Base-by-base conservation (phyloP, 2,113 vertebrate genomes). In the Callocephalon fimbriatum region DNA sequence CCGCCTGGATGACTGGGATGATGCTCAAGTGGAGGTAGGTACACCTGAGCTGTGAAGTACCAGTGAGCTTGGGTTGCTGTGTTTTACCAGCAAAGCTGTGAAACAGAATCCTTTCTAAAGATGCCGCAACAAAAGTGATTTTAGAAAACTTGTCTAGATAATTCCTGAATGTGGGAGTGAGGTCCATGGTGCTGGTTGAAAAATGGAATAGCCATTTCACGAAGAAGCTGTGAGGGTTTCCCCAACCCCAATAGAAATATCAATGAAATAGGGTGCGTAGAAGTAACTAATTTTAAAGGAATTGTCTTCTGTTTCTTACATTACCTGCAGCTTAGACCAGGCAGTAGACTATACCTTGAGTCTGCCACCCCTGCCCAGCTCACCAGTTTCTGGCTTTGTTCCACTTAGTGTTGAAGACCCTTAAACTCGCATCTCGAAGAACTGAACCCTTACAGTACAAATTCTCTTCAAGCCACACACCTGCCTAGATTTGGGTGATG, bases 1-100 rank as follows among this genome's bases (percentile, higher is more conserved):
- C 50, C 98, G 98, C 47, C 94, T 99, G 98, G 99, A 99, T 10
- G 95, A 98, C 58, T 99, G 99, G 99, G 99, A 99, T 2, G 98
- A 98, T 59, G 97, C 97, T 22, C 99, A 99, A 75, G 98, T 99
- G 92, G 98, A 99, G 99, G 99, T 99, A 98, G 0, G 77, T 38
- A 59, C 13, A 0, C 15, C 40, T 9, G 16, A 14, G 75, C 14
- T 67, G 47, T 51, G 42, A 15, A 7, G 59, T 4, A 6, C 48
- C 61, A 3, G 12, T 4, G 38, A 4, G 23, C 2, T 17, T 4
- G 44, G 56, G 45, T 73, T 27, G 7, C 21, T 37, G 32, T 10
- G 0, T 53, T 12, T 15, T 6, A 32, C 25, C 78, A 51, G 45
- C 18, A 47, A 50, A 81, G 45, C 63, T 25, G 23, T 56, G 48